These are phyloP conservation scores for Acanthornis magna DNA, from an alignment of 2,797 vertebrate genomes.

Conservation along the genomic window DNA sequence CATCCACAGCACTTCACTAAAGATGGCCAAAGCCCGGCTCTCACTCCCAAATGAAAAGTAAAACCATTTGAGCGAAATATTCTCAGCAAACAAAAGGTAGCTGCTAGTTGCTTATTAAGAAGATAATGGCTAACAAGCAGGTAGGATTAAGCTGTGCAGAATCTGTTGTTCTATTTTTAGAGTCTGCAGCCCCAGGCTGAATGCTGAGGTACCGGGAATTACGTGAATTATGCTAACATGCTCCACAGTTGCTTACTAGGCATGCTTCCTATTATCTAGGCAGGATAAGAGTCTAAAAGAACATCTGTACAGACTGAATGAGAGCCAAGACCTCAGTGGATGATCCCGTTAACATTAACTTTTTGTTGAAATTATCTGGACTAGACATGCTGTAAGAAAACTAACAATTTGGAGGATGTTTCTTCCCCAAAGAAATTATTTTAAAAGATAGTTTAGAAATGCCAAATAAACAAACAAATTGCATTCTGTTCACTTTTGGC, in stretches of 20 bases:
- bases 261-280: slow-evolving; percentile 66
- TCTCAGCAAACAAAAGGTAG: background rate
- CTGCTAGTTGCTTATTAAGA: slow-evolving; percentile 21
- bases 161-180: slow-evolving; percentile 57
- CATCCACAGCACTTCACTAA: background rate
- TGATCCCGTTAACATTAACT: slow-evolving; percentile 44
- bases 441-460: slow-evolving; percentile 52
- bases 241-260: slow-evolving; percentile 49
- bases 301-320: slow-evolving; percentile 69
- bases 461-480: slow-evolving; percentile 64
- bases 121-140: slow-evolving; percentile 44
- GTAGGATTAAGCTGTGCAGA: slow-evolving; percentile 42
- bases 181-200: slow-evolving; percentile 10
- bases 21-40: background rate
- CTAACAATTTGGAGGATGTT: slow-evolving; percentile 56
- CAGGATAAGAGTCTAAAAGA: slow-evolving; percentile 63
- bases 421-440: slow-evolving; percentile 58
- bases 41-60: background rate
- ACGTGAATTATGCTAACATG: slow-evolving; percentile 58
- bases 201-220: slow-evolving; percentile 47
- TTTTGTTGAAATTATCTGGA: slow-evolving; percentile 58
- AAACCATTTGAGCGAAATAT: background rate
- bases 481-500: slow-evolving; percentile 67
- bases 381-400: slow-evolving; percentile 61
- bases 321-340: slow-evolving; percentile 56